These are phyloP conservation scores for Xenus cinereus DNA, from an alignment of 2,113 vertebrate genomes.

Conservation along the genomic window DNA sequence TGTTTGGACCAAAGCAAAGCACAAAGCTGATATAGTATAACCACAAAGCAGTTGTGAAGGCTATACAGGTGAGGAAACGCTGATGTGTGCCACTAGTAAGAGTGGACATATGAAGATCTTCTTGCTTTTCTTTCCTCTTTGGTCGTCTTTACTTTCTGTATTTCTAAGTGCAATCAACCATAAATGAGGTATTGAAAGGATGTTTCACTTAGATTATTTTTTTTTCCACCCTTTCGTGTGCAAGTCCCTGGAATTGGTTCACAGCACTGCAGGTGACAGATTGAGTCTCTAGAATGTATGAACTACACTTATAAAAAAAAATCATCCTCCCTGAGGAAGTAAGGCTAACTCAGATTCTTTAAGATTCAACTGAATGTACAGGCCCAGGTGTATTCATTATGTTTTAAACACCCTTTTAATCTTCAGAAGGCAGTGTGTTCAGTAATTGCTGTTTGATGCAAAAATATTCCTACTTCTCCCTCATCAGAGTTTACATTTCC, in stretches of 20 bases:
- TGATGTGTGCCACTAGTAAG: background rate
- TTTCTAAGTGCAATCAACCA: background rate
- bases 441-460: background rate
- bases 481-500: background rate
- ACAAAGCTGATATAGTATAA: background rate
- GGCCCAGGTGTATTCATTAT: background rate
- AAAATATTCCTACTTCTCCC: background rate
- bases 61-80: background rate
- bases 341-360: slow-evolving; percentile 7
- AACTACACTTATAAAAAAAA: background rate
- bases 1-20: background rate
- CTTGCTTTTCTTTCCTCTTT: background rate
- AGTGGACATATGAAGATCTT: background rate
- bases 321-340: background rate
- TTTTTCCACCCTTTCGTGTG: background rate
- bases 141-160: background rate
- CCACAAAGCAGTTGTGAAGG: background rate
- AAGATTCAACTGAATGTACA: background rate
- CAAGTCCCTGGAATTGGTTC: background rate
- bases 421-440: background rate
- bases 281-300: background rate
- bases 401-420: background rate
- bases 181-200: background rate
- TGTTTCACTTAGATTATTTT: background rate
- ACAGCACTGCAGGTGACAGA: background rate